Evolutionary conservation across 2,888 invertebrate species (phyloP), one percentile per base, ranked within the genome.

Genomic region (Fabriciana adippe): DNA sequence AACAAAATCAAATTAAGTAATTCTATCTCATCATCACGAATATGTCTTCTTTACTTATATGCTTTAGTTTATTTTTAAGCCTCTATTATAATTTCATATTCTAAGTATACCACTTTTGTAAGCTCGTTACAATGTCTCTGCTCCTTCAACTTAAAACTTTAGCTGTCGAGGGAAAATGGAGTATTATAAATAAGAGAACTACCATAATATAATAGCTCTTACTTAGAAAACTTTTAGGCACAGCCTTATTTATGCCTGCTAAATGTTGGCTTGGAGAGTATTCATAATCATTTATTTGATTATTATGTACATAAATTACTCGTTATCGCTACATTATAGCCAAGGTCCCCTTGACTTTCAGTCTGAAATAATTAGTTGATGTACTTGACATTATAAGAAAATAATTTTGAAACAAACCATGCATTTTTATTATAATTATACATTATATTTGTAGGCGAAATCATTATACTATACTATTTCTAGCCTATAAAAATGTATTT

Each of bases 231-330:
- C 61, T 70, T 70, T 65, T 62, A 68, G 71, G 64, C 68, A 53
- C 57, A 64, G 41, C 53, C 55, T 69, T 69, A 67, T 71, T 72
- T 68, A 69, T 65, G 64, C 47, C 63, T 59, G 60, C 64, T 68
- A 70, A 72, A 72, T 68, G 68, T 70, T 68, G 67, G 64, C 68
- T 66, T 56, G 53, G 72, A 70, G 72, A 70, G 64, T 62, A 70
- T 71, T 71, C 62, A 69, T 69, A 69, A 69, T 67, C 64, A 69
- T 71, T 66, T 71, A 67, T 71, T 71, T 69, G 67, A 67, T 69
- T 71, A 67, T 63, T 71, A 71, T 69, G 69, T 69, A 67, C 71
- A 69, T 71, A 71, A 71, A 69, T 71, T 71, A 67, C 67, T 55
- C 69, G 54, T 69, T 67, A 71, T 67, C 62, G 67, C 64, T 59